phyloP scores from a whole-genome alignment of 2,113 vertebrate genomes.

The Edolisoma coerulescens region DNA sequence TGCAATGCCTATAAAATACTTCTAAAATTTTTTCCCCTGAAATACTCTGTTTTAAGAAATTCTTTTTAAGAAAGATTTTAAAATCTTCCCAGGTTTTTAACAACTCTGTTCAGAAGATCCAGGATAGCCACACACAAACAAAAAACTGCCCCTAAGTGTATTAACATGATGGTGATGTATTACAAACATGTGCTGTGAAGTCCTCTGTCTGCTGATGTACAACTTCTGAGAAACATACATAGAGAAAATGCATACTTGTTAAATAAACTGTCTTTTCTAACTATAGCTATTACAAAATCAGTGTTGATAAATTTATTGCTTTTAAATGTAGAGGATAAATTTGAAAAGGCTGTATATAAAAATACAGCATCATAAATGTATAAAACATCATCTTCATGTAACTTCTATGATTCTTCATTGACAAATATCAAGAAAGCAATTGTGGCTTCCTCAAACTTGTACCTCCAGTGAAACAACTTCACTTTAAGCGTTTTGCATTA shows the following conservation, averaged over 20 bases:
- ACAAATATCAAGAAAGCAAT: not conserved
- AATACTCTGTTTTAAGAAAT: not conserved
- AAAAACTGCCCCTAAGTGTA: not conserved
- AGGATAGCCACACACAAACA: not conserved
- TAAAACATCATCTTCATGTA: not conserved
- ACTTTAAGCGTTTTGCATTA: not conserved
- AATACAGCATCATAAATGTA: not conserved
- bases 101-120: not conserved
- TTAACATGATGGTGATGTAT: not conserved
- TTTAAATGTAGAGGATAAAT: not conserved
- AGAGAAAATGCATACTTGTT: not conserved
- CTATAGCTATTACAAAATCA: not conserved
- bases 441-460: not conserved
- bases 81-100: not conserved
- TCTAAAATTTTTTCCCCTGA: not conserved
- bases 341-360: not conserved
- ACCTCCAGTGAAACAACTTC: not conserved
- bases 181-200: not conserved
- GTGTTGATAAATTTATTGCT: not conserved
- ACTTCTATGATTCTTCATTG: not conserved
- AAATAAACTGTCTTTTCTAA: constrained; percentile 40
- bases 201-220: not conserved
- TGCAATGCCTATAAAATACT: not conserved
- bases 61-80: no score
- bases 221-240: not conserved